A percentile compares a stretch with the other conserved stretches of the same genome.
Conservation (phyloP, 2,113 vertebrate species). For the human region DNA sequence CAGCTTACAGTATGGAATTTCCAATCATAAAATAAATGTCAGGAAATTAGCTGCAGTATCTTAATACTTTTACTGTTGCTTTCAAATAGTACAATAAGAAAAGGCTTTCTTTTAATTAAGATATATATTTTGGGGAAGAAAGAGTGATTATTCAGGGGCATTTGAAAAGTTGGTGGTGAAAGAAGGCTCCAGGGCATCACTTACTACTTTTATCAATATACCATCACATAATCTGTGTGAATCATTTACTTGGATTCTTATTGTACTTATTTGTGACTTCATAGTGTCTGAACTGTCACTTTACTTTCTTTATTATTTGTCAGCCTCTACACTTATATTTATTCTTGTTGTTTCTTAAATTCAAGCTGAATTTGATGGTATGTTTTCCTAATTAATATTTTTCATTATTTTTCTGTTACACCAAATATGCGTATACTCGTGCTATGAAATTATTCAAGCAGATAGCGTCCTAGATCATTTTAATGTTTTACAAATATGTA, state of each 20-base stretch:
- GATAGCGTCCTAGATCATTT: background rate
- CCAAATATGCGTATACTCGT: background rate
- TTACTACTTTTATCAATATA: background rate
- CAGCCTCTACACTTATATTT: background rate
- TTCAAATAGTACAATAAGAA: background rate
- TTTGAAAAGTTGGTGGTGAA: background rate
- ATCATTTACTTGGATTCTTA: background rate
- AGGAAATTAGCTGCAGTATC: background rate
- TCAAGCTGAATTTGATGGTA: background rate
- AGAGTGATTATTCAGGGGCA: background rate
- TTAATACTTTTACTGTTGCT: background rate
- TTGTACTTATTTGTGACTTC: background rate
- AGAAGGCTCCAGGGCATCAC: fast-evolving
- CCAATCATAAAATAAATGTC: conserved; percentile 28
- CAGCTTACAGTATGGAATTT: background rate
- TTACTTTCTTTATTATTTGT: background rate
- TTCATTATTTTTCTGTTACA: background rate
- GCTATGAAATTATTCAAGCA: background rate
- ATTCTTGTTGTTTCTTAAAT: background rate
- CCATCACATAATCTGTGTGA: background rate
- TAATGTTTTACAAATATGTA: background rate
- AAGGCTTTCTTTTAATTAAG: background rate
- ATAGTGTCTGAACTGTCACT: background rate
- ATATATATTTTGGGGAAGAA: background rate
- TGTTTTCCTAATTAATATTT: background rate